These are phyloP conservation scores for Conomelus anceps DNA, from an alignment of 2,888 invertebrate species.

Conservation along the genomic window DNA sequence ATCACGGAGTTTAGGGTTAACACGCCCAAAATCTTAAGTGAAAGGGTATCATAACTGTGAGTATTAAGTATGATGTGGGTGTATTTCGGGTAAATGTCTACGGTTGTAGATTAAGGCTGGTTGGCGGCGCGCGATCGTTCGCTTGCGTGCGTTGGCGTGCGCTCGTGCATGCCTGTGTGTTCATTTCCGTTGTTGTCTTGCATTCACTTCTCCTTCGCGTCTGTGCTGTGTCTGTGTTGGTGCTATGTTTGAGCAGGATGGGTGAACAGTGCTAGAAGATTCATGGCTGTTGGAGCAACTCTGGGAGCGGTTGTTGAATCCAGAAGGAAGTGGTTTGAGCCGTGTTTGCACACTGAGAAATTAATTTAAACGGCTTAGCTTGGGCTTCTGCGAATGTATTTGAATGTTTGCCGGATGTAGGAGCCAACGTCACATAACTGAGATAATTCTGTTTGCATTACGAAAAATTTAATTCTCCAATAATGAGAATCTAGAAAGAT, in stretches of 20 bases:
- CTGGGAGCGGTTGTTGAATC: neutral
- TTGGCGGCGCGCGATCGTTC: too few species aligned
- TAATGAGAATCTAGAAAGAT: neutral
- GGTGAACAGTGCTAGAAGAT: neutral
- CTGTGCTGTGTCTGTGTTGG: neutral
- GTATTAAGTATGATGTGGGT: neutral
- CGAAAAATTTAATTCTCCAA: neutral
- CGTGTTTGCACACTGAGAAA: neutral
- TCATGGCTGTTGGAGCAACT: neutral
- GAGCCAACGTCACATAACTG: neutral
- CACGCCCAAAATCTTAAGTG: neutral
- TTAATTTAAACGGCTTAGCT: neutral
- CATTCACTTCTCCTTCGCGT: too few species aligned
- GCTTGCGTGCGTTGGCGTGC: neutral
- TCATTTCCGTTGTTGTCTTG: neutral
- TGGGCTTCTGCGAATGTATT: neutral
- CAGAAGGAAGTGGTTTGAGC: neutral
- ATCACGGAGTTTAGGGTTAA: neutral
- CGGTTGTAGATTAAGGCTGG: neutral
- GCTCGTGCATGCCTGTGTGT: neutral
- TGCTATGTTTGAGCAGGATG: neutral
- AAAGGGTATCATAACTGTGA: neutral
- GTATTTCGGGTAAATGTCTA: neutral
- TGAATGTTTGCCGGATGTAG: neutral
- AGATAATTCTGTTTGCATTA: neutral